These are phyloP conservation scores for Scopus umbretta DNA, from an alignment of 2,113 vertebrate species.

Conservation along the genomic window DNA sequence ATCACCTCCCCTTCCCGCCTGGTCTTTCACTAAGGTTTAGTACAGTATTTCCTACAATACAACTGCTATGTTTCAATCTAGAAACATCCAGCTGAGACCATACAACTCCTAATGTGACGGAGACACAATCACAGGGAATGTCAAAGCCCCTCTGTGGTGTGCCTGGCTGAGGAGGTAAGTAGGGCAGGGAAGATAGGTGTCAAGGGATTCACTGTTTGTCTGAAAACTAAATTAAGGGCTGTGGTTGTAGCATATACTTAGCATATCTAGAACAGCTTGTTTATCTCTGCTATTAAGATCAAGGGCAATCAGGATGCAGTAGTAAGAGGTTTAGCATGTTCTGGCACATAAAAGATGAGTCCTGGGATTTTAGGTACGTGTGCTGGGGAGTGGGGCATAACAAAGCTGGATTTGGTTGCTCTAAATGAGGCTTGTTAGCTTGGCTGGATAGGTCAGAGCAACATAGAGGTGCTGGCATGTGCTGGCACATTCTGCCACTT, in stretches of 20 bases:
- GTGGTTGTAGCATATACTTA: not conserved
- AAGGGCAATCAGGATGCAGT: not conserved
- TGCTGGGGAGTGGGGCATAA: not conserved
- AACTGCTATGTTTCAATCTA: fast-evolving
- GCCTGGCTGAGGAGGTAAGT: not conserved
- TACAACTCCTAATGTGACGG: not conserved
- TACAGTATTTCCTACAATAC: not conserved
- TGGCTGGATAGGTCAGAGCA: not conserved
- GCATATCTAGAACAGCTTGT: constrained; percentile 33
- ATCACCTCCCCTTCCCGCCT: fast-evolving
- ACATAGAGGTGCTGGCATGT: not conserved
- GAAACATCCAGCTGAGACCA: not conserved
- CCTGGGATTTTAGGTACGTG: not conserved
- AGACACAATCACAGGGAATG: not conserved
- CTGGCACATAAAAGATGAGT: not conserved
- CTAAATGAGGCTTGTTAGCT: not conserved
- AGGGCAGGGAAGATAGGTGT: not conserved
- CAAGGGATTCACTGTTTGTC: not conserved
- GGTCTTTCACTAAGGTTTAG: not conserved
- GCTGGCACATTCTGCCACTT: not conserved
- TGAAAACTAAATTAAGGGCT: not conserved
- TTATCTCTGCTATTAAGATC: not conserved
- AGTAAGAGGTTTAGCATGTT: not conserved
- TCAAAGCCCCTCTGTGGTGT: not conserved
- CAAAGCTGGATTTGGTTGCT: not conserved